Base-by-base conservation (phyloP, 1,140 invertebrate genomes). In the Trachelipus rathkii region DNA sequence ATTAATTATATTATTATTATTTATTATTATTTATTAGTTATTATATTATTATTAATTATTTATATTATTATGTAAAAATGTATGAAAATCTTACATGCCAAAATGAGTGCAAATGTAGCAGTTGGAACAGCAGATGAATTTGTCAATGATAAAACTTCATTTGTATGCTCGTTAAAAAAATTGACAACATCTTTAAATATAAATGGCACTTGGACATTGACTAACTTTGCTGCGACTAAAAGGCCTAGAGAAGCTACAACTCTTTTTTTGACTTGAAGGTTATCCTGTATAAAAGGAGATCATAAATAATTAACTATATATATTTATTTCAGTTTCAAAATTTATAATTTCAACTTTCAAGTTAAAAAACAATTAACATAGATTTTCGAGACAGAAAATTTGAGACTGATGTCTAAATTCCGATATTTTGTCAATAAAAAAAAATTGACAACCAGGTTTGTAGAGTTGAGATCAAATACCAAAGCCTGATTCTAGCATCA, bases 171-270 rank as follows among this genome's bases (percentile, higher is more conserved):
- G 85, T 97, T 96, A 72, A 99, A 88, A 82, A 90, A 91, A 85
- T 99, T 96, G 70, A 99, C 88, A 0, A 91, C 91, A 85, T 95
- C 92, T 86, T 99, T 98, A 84, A 99, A 97, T 71, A 98, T 87
- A 86, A 98, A 98, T n/a, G 97, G 97, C 7, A 99, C 96, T 79
- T 89, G 87, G 4, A 98, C 95, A 84, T 96, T 99, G 78, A 97
- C 83, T 43, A 95, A 83, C 87, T 97, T 95, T 33, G 94, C 93
- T 53, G 91, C 90, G 70, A 92, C 88, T 44, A 95, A 85, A 68
- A 96, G 87, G 60, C 90, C 88, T 24, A 99, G 81, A 10, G 97
- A 95, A 46, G 95, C 82, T 82, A 93, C 88, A 15, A 99, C 97
- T 78, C 96, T 88, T 71, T 90, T 89, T 82, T 90, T 88, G 75